phyloP scores from a whole-genome alignment of 2,888 invertebrate species.

The Hyalella azteca region DNA sequence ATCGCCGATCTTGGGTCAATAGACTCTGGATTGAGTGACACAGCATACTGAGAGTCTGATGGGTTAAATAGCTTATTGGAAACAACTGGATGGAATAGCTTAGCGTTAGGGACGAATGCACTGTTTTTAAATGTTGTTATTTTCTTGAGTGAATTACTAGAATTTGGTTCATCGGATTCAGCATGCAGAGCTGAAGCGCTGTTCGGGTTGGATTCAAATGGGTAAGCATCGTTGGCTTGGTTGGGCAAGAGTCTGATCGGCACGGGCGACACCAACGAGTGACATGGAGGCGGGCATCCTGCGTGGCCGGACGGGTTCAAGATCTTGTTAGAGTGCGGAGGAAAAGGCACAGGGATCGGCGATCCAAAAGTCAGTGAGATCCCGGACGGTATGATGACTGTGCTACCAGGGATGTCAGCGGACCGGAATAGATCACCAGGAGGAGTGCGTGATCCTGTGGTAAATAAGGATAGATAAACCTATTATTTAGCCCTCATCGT shows the following conservation, averaged over 20 bases:
- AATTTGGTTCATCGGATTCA: background rate
- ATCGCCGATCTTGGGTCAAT: background rate
- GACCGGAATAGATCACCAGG: background rate
- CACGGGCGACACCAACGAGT: slow-evolving; percentile 2
- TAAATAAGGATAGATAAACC: no score
- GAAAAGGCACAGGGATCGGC: slow-evolving; percentile 4
- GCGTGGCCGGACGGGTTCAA: background rate
- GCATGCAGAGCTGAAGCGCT: no score
- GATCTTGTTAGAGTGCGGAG: no score
- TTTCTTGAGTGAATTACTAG: no score
- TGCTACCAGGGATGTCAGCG: background rate
- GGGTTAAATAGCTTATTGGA: background rate
- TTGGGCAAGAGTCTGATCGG: slow-evolving; percentile 18
- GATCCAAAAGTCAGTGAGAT: background rate
- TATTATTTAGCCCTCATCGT: no score
- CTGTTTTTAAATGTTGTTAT: no score
- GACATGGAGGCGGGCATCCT: background rate
- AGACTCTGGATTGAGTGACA: no score
- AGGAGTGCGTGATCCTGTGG: background rate
- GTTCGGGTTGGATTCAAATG: no score
- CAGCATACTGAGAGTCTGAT: no score
- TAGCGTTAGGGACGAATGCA: background rate
- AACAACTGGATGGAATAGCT: background rate
- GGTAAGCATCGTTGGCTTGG: no score
- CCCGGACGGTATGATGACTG: slow-evolving; percentile 10